A percentile compares a stretch with the other conserved stretches of the same genome.
These are phyloP conservation scores for Nothocercus nigrocapillus DNA, from an alignment of 2,113 vertebrate genomes.

Conservation along the genomic window DNA sequence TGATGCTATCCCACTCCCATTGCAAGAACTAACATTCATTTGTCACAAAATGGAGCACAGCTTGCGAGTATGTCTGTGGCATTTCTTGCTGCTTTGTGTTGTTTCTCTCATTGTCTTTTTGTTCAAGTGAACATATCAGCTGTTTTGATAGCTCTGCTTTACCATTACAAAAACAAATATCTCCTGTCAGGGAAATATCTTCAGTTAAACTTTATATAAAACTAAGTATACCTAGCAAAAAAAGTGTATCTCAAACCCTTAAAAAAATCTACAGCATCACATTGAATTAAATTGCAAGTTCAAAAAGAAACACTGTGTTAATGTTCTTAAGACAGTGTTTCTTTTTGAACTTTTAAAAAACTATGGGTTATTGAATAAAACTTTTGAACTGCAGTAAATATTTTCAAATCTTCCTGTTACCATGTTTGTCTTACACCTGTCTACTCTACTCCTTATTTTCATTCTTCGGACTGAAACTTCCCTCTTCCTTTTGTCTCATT, in stretches of 20 bases:
- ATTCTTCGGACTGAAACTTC: neutral
- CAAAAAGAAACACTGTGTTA: neutral
- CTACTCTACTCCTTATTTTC: neutral
- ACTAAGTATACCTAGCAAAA: neutral
- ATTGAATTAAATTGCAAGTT: neutral
- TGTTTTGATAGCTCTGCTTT: neutral
- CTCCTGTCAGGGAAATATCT: neutral
- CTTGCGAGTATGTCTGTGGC: neutral
- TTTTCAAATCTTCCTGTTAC: neutral
- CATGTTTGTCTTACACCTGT: neutral
- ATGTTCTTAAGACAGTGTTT: neutral
- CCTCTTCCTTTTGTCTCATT: neutral
- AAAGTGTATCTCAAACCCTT: neutral
- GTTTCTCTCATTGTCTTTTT: neutral
- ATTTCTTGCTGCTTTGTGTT: neutral
- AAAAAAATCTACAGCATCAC: fast-evolving
- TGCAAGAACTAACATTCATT: neutral
- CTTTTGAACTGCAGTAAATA: neutral
- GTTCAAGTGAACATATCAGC: neutral
- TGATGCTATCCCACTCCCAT: neutral
- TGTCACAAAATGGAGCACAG: neutral
- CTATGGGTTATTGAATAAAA: neutral
- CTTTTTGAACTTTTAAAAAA: neutral
- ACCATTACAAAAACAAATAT: neutral
- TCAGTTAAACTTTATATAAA: neutral